Base-by-base conservation (phyloP, 2,888 invertebrate species). In the Trachelus troglodyta region DNA sequence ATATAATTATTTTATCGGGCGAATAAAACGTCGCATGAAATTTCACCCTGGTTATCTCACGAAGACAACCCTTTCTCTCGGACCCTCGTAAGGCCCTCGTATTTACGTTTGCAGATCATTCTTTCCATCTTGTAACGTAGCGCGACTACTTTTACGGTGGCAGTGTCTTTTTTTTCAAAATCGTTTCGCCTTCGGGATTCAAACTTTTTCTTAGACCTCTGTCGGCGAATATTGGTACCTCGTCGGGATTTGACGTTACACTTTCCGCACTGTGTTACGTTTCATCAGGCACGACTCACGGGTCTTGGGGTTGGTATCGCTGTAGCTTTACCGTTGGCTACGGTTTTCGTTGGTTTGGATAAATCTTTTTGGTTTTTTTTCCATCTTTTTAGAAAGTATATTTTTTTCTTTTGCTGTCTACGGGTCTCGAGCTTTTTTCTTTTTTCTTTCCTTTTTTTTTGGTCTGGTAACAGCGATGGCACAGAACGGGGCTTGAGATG, bases 1-100 rank as follows among this genome's bases (percentile, higher is more conserved):
- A 81, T 86, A 86, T 89, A 90, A 90, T 90, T 90, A 90, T 90
- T 90, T 90, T 86, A 83, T 83, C 84, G 85, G 80, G 85, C 81
- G 82, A 82, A 83, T 82, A 83, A 88, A 82, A 83, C 85, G 56
- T 56, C 71, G 71, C 37, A 71, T 31, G 33, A 30, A 37, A 40
- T 71, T 76, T 71, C 74, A 69, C 31, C 69, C 56, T 9, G 37
- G 73, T 76, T 79, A 75, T 75, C 75, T 73, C 30, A 75, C 34
- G 33, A 34, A 75, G 34, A 34, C 31, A 11, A 56, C 40, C 74
- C 12, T 1, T 56, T 31, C 35, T 35, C n/a, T 34, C 35, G 9
- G 77, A 11, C 31, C 68, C 33, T n/a, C 77, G 37, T 75, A 37
- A 73, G 40, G 15, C 2, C 0, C 40, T 23, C 9, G 56, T 9